A percentile compares a stretch with the other conserved stretches of the same genome.
Evolutionary conservation across 1,140 invertebrate species (phyloP).

Genomic region (Sogatella furcifera): DNA sequence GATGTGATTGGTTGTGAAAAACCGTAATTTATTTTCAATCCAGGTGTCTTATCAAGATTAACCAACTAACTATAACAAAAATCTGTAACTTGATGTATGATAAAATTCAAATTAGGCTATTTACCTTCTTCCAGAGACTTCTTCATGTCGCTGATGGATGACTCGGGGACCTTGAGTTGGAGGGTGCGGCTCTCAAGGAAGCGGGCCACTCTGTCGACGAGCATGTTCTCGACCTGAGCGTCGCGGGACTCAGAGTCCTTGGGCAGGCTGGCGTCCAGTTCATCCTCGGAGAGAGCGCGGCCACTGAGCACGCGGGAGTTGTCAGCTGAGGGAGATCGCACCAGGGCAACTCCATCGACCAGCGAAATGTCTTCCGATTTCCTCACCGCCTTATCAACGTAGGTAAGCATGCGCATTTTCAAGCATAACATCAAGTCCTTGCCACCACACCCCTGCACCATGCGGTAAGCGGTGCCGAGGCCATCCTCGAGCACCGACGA

Average conservation of each 20-base stretch:
- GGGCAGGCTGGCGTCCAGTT: constrained; percentile 43
- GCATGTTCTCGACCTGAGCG: constrained; percentile 59
- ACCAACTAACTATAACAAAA: too few relatives aligned
- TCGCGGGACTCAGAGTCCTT: constrained; percentile 57
- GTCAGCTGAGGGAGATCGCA: constrained; percentile 41
- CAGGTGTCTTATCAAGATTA: too few relatives aligned
- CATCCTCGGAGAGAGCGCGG: constrained; percentile 39
- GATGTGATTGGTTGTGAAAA: too few relatives aligned
- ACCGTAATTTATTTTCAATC: too few relatives aligned
- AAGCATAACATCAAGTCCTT: constrained; percentile 58
- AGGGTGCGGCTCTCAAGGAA: constrained; percentile 68
- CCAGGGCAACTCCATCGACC: constrained; percentile 55
- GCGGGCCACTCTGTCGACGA: constrained; percentile 57
- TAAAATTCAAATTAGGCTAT: neutral
- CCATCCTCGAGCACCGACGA: constrained; percentile 30
- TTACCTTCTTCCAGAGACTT: constrained; percentile 46
- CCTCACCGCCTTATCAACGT: constrained; percentile 46
- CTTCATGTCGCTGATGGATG: constrained; percentile 53
- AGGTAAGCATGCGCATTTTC: constrained; percentile 53
- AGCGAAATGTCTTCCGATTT: constrained; percentile 40
- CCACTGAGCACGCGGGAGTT: constrained; percentile 29
- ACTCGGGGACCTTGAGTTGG: constrained; percentile 60
- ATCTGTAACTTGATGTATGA: too few relatives aligned
- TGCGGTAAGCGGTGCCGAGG: constrained; percentile 45
- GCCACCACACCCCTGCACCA: constrained; percentile 53